Evolutionary conservation across 2,113 vertebrate species (phyloP).

Genomic region (Saccopteryx bilineata): DNA sequence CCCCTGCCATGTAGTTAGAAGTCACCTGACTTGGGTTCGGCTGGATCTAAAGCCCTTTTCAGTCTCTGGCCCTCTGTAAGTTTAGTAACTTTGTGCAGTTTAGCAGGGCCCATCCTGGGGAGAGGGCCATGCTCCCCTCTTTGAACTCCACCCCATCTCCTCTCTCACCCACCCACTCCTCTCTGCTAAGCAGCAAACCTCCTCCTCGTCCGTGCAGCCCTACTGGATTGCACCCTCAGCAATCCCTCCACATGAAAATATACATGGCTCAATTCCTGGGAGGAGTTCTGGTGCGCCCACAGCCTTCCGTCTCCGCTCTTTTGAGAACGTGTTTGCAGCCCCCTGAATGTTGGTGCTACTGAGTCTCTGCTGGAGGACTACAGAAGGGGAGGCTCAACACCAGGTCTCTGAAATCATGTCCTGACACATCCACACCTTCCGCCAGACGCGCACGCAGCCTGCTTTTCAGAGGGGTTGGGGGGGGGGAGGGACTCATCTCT

Average conservation of each 20-base stretch:
- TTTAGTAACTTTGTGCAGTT: background rate
- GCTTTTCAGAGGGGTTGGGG: background rate
- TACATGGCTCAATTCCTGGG: background rate
- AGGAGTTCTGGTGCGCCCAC: background rate
- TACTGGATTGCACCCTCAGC: background rate
- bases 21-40: background rate
- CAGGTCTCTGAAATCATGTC: background rate
- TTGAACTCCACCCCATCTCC: background rate
- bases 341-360: background rate
- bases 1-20: background rate
- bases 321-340: background rate
- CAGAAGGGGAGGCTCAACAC: background rate
- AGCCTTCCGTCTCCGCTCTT: background rate
- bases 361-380: background rate
- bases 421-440: background rate
- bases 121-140: background rate
- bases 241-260: background rate
- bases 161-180: background rate
- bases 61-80: background rate
- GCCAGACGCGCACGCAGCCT: no score
- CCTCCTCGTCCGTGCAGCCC: fast-evolving
- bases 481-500: background rate
- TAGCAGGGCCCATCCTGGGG: background rate
- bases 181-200: background rate
- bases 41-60: background rate